phyloP scores from a whole-genome alignment of 2,113 vertebrate species.

The Cinclus mexicanus region DNA sequence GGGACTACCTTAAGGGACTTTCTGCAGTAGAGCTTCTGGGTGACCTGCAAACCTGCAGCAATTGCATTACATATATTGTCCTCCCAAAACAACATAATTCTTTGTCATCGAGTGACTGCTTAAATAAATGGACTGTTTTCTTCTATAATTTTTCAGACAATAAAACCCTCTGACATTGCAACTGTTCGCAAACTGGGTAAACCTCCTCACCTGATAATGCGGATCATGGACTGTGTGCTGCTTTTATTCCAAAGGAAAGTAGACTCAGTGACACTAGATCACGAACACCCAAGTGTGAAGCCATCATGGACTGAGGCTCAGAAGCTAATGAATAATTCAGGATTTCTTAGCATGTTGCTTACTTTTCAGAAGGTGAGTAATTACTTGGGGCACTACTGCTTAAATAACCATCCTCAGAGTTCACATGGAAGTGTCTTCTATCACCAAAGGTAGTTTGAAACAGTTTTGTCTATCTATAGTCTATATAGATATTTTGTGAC shows the following conservation, averaged over 20 bases:
- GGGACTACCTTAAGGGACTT: neutral
- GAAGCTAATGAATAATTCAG: slow-evolving; percentile 85
- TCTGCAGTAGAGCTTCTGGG: neutral
- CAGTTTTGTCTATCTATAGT: neutral
- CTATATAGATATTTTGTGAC: neutral
- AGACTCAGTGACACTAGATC: slow-evolving; percentile 75
- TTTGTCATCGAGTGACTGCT: neutral
- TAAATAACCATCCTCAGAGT: neutral
- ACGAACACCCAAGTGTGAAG: slow-evolving; percentile 70
- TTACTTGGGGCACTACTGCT: neutral
- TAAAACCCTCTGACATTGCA: slow-evolving; percentile 85
- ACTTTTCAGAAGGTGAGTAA: slow-evolving; percentile 80
- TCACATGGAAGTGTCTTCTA: neutral
- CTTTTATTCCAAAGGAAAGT: slow-evolving; percentile 84
- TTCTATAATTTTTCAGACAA: slow-evolving; percentile 76
- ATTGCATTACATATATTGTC: neutral
- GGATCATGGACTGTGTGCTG: slow-evolving; percentile 86
- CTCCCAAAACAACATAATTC: neutral
- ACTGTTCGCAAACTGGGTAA: slow-evolving; percentile 86
- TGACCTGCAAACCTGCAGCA: neutral
- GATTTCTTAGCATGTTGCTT: slow-evolving; percentile 81
- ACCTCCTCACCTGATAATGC: slow-evolving; percentile 87
- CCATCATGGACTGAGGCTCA: slow-evolving; percentile 83
- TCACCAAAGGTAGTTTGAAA: neutral
- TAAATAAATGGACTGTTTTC: neutral